A percentile compares a stretch with the other conserved stretches of the same genome.
Conservation (phyloP, 2,113 vertebrate species). For the Caloenas nicobarica region DNA sequence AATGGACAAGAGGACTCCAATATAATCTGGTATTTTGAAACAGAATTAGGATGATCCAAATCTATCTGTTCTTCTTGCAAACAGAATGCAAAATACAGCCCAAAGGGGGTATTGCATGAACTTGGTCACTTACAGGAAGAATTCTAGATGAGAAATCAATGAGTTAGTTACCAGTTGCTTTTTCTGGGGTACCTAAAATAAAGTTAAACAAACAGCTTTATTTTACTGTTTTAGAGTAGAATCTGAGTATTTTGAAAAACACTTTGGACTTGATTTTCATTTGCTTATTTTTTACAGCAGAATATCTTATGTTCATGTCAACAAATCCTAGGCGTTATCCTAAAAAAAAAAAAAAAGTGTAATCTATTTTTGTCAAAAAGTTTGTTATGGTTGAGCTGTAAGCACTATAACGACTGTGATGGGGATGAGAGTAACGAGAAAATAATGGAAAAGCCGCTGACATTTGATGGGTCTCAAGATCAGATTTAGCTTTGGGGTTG, state of each 20-base stretch:
- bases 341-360: neutral
- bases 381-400: neutral
- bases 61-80: neutral
- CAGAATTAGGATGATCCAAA: neutral
- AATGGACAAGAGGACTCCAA: neutral
- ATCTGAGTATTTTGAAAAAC: neutral
- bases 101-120: neutral
- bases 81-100: neutral
- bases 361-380: neutral
- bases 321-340: neutral
- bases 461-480: neutral
- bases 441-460: neutral
- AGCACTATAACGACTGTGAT: neutral
- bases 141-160: neutral
- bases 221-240: neutral
- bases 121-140: neutral
- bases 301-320: neutral
- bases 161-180: neutral
- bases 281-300: neutral
- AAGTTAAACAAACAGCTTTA: neutral
- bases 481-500: neutral
- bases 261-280: neutral
- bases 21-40: neutral
- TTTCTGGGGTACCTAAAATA: neutral
- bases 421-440: neutral